phyloP scores from a whole-genome alignment of 2,888 invertebrate genomes.

The Torymus texanus region DNA sequence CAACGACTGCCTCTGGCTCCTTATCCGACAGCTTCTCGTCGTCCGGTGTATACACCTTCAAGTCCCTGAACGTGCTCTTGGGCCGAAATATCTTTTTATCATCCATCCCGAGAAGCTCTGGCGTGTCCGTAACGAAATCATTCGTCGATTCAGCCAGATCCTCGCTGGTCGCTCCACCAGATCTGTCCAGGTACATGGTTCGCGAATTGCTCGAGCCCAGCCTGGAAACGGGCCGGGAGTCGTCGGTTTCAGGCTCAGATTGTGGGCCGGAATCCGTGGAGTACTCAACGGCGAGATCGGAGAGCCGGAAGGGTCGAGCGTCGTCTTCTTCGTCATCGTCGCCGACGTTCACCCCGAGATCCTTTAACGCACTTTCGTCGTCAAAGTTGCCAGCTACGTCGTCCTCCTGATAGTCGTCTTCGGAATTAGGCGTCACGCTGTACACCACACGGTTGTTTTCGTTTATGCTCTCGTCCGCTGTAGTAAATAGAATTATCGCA shows the following conservation, averaged over 20 bases:
- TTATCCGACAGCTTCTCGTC: conserved; percentile 8
- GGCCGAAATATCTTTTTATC: not conserved
- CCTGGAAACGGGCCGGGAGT: conserved; percentile 69
- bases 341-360: conserved; percentile 38
- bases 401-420: conserved; percentile 60
- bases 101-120: conserved; percentile 5
- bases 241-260: conserved; percentile 70
- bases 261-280: conserved; percentile 72
- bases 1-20: not conserved
- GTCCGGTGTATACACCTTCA: not conserved
- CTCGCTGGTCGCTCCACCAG: conserved; percentile 66
- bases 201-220: conserved; percentile 67
- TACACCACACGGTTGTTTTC: conserved; percentile 52
- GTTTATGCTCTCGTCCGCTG: conserved; percentile 37
- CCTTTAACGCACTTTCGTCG: conserved; percentile 58
- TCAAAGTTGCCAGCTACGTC: conserved; percentile 57
- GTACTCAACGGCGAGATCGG: conserved; percentile 69
- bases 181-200: conserved; percentile 65
- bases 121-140: conserved; percentile 21
- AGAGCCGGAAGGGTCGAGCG: conserved; percentile 66
- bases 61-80: conserved; percentile 9
- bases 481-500: not conserved
- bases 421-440: conserved; percentile 41
- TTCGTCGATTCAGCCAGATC: conserved; percentile 37
- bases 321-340: conserved; percentile 60